Percentiles rank a stretch among this genome's conserved stretches.
These are phyloP conservation scores for Willowsia nigromaculata DNA, from an alignment of 2,888 invertebrate species.

Conservation along the genomic window DNA sequence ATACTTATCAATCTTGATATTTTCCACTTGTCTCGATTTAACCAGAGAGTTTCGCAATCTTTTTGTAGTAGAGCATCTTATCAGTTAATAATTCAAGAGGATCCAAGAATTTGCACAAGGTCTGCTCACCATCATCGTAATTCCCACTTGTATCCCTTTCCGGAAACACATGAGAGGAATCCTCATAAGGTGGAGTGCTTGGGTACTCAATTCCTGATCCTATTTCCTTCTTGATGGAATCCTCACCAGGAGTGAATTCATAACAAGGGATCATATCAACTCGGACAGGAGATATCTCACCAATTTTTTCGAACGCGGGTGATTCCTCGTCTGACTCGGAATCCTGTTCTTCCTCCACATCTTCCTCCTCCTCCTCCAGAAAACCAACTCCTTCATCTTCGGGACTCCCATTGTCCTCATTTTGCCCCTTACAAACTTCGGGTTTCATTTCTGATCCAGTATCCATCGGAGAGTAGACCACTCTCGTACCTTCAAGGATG, in stretches of 20 bases:
- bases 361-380: background rate
- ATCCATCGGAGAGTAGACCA: no score
- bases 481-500: no score
- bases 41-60: background rate
- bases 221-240: no score
- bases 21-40: background rate
- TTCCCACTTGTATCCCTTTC: background rate
- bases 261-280: background rate
- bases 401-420: background rate
- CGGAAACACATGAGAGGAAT: background rate
- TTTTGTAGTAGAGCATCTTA: background rate
- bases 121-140: background rate
- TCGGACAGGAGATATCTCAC: background rate
- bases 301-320: slow-evolving; percentile 23
- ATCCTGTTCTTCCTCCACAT: background rate
- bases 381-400: background rate
- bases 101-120: background rate
- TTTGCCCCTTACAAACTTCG: background rate
- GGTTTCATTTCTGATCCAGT: no score
- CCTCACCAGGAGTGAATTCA: background rate
- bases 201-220: no score
- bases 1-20: background rate
- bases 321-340: slow-evolving; percentile 23
- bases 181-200: no score
- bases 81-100: background rate